phyloP scores from a whole-genome alignment of 2,888 invertebrate genomes.

The Lycia hirtaria region DNA sequence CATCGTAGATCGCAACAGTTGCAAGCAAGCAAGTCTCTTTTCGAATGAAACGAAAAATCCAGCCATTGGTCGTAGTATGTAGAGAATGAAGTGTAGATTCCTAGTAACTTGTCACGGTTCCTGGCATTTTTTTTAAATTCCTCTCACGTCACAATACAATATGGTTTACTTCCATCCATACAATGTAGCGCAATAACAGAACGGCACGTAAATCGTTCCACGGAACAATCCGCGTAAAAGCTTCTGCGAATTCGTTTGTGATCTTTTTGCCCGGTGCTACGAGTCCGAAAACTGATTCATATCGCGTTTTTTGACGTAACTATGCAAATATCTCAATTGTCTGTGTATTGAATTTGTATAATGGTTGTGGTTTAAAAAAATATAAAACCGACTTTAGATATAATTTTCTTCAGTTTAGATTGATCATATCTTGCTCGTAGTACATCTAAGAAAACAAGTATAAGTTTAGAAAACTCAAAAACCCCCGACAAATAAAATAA shows the following conservation, averaged over 20 bases:
- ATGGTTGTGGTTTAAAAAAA: no score
- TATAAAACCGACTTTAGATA: no score
- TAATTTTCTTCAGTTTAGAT: no score
- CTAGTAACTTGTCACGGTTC: not conserved
- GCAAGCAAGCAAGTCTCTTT: no score
- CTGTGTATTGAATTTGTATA: no score
- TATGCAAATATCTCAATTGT: not conserved
- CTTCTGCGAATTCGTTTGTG: constrained; percentile 27
- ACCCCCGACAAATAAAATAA: no score
- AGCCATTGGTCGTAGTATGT: no score
- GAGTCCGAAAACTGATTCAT: constrained; percentile 22
- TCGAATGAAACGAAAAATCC: no score
- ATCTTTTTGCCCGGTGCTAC: constrained; percentile 23
- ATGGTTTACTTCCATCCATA: constrained; percentile 6
- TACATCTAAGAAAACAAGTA: no score
- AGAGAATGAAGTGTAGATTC: not conserved
- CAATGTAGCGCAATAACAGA: constrained; percentile 20
- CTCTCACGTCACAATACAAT: constrained; percentile 14
- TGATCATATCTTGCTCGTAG: no score
- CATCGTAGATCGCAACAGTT: no score
- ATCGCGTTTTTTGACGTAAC: constrained; percentile 8
- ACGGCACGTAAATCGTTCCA: constrained; percentile 19
- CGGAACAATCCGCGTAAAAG: constrained; percentile 24
- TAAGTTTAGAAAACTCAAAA: no score
- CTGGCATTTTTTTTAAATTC: constrained; percentile 7